phyloP scores from a whole-genome alignment of 2,888 invertebrate species.

The Rotaria sp. region DNA sequence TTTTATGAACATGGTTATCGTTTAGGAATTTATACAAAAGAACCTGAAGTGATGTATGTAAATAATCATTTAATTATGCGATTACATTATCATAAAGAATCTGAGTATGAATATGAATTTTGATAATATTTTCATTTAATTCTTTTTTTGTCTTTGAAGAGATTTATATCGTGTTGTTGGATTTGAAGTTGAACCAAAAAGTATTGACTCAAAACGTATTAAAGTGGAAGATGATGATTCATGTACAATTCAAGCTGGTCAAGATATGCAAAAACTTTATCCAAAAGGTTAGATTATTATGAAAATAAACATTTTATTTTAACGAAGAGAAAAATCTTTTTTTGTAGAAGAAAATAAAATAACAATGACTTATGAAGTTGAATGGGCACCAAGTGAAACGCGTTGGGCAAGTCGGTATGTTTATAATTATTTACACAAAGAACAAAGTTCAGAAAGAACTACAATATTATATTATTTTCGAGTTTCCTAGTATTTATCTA shows the following conservation, averaged over 20 bases:
- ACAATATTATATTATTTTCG: no score
- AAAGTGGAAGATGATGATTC: not conserved
- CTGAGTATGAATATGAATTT: not conserved
- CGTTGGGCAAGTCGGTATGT: constrained; percentile 82
- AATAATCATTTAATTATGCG: constrained; percentile 88
- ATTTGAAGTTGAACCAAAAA: constrained; percentile 81
- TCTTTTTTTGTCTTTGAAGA: constrained; percentile 58
- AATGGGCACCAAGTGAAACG: constrained; percentile 70
- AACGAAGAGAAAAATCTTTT: not conserved
- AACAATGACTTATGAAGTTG: constrained; percentile 84
- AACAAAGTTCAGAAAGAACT: no score
- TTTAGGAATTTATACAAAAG: constrained; percentile 66
- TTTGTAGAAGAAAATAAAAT: constrained; percentile 59
- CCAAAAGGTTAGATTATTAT: not conserved
- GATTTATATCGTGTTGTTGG: constrained; percentile 85
- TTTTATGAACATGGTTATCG: constrained; percentile 87
- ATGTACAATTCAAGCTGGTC: constrained; percentile 26
- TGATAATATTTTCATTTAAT: not conserved
- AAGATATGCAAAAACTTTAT: not conserved
- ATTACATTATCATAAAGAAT: constrained; percentile 80
- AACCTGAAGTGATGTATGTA: constrained; percentile 61
- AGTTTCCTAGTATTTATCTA: no score
- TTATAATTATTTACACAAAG: no score
- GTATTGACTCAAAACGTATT: constrained; percentile 43
- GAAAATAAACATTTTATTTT: not conserved